Evolutionary conservation across 1,140 invertebrate species (phyloP), one percentile per base, ranked within the genome.

Genomic region (Temnothorax curvispinosus): DNA sequence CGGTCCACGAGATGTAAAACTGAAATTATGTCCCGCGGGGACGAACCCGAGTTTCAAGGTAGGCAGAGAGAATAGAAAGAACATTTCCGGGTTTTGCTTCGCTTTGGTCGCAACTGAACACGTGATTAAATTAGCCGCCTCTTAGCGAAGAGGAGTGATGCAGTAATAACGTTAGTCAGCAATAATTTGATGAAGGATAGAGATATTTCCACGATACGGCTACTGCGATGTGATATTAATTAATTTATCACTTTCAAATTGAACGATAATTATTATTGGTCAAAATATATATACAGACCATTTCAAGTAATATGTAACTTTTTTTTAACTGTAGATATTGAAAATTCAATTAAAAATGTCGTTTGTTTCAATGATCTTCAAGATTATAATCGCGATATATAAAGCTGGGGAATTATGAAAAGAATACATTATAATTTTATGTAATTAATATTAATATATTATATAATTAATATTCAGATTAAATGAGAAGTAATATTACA

Each of bases 121-220:
- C 58, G 41, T 81, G 85, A 87, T 87, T 80, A 54, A 89, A 88
- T 89, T 89, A 89, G 58, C 60, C 18, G 67, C 41, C 69, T 84
- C 80, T 84, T 84, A 84, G 54, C 54, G 35, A 67, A 47, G 41
- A 27, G 13, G 44, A 50, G 11, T 62, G 60, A 52, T 58, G 27
- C 60, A 56, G 21, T 75, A 82, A 75, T 81, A 72, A 82, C 60
- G 52, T 88, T 87, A 87, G 38, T 35, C 15, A 27, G 52, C 77
- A 72, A 64, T 75, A 87, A 88, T 75, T 87, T 21, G 69, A 75
- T 82, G 50, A 65, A 50, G 54, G 58, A 87, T 78, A 50, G 2
- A 58, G 67, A 27, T 72, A 62, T 80, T 62, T n/a, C 56, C 15
- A 41, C 27, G 54, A 64, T 82, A 27, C 50, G 52, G n/a, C 65